phyloP scores from a whole-genome alignment of 2,888 invertebrate genomes.

The Cephus rjabovi region DNA sequence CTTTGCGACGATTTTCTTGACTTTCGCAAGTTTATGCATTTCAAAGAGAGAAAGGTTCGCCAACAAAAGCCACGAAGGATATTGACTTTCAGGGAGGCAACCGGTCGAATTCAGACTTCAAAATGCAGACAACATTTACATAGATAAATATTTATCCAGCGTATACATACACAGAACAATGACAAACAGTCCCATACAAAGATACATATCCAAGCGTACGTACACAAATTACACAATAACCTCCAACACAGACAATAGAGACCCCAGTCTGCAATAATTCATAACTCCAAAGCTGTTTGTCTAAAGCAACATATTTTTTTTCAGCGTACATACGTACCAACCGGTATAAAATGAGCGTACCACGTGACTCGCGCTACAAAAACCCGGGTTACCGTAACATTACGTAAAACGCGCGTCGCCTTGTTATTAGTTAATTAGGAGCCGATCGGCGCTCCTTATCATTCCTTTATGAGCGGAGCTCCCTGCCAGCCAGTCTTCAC shows the following conservation, averaged over 20 bases:
- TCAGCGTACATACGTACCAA: neutral
- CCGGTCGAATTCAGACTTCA: neutral
- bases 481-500: neutral
- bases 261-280: no score
- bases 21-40: neutral
- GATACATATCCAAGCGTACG: neutral
- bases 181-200: neutral
- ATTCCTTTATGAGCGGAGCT: slow-evolving; percentile 29
- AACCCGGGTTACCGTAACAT: slow-evolving; percentile 8
- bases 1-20: neutral
- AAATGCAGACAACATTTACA: neutral
- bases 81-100: neutral
- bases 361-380: neutral
- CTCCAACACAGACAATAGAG: neutral
- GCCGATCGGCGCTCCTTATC: slow-evolving; percentile 36
- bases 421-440: slow-evolving; percentile 45
- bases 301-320: neutral
- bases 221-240: neutral
- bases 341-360: neutral
- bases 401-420: slow-evolving; percentile 34
- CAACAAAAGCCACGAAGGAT: neutral
- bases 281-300: no score
- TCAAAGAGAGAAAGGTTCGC: neutral
- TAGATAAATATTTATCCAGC: neutral
- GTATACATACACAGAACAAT: neutral